Base-by-base conservation (phyloP, 2,113 vertebrate genomes). In the Peromyscus polionotus region DNA sequence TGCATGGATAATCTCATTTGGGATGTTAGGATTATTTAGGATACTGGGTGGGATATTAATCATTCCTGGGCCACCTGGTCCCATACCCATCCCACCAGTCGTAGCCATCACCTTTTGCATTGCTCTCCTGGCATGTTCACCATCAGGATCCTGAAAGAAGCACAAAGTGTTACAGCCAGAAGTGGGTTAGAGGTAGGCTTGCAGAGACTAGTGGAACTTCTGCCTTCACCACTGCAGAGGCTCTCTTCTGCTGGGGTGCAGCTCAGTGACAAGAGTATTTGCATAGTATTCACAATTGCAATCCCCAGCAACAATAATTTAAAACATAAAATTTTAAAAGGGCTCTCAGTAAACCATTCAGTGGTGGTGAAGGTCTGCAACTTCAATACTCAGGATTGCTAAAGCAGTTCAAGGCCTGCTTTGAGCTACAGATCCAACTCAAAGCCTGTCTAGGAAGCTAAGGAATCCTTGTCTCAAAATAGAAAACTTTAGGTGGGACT, bases 11-110 rank as follows among this genome's bases (percentile, higher is more conserved):
- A 99, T 99, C 98, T 99, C 99, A 28, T 99, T 99, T 98, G 99
- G 99, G 95, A 99, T 99, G 98, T 99, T 99, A 94, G 99, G 99
- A 97, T 99, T 99, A 98, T 99, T 99, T 98, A 99, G 98, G 93
- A 99, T 99, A 97, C 99, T 99, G 45, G 99, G 99, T 3, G 99
- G 99, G 96, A 99, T 99, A 98, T 99, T 99, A 98, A 99, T 99
- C 99, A 99, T 99, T 51, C 99, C 99, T 1, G 99, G 99, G 98
- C 99, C 97, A 0, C 99, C 99, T 17, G 98, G 98, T 98, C 99
- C 99, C 98, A 99, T 99, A 97, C 99, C 98, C 98, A 99, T 98
- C 87, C 97, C 98, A 84, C 98, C 98, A 88, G 98, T 98, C 68
- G 98, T 97, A 91, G 98, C 98, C 98, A 99, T 99, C 92, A 99